phyloP scores from a whole-genome alignment of 2,888 invertebrate species.

The Ariolimax columbianus region DNA sequence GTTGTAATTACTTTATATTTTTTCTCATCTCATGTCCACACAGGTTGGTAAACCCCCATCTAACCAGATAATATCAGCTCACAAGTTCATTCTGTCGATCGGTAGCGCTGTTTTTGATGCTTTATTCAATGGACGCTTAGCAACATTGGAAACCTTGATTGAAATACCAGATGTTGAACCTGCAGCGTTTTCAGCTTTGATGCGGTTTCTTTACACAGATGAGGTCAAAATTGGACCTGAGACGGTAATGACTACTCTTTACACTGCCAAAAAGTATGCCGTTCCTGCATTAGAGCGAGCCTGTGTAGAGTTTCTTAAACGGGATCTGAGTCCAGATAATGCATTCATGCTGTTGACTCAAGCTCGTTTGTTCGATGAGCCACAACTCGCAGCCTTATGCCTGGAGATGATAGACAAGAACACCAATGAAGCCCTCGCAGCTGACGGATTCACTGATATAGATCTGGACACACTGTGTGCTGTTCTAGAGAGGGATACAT shows the following conservation, averaged over 20 bases:
- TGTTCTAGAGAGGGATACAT: slow-evolving; percentile 88
- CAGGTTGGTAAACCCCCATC: slow-evolving; percentile 86
- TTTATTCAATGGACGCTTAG: slow-evolving; percentile 87
- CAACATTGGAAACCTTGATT: slow-evolving; percentile 81
- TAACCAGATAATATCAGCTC: slow-evolving; percentile 84
- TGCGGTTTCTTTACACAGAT: slow-evolving; percentile 87
- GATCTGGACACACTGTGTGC: slow-evolving; percentile 88
- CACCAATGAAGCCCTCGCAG: slow-evolving; percentile 87
- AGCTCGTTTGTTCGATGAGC: slow-evolving; percentile 90
- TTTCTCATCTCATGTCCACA: background rate
- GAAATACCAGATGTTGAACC: slow-evolving; percentile 91
- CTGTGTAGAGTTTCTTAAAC: slow-evolving; percentile 88
- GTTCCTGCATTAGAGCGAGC: slow-evolving; percentile 89
- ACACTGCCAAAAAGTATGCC: slow-evolving; percentile 92
- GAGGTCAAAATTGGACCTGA: slow-evolving; percentile 90
- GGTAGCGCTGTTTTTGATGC: slow-evolving; percentile 92
- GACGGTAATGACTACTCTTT: slow-evolving; percentile 91
- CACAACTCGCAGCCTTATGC: slow-evolving; percentile 88
- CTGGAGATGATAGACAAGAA: slow-evolving; percentile 90
- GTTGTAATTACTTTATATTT: background rate
- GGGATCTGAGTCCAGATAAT: slow-evolving; percentile 89
- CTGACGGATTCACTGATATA: slow-evolving; percentile 90
- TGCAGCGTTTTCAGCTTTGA: slow-evolving; percentile 87
- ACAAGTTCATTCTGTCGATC: slow-evolving; percentile 86
- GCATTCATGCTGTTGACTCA: slow-evolving; percentile 88